A percentile compares a stretch with the other conserved stretches of the same genome.
phyloP scores from a whole-genome alignment of 2,113 vertebrate species.

The Vidua chalybeata region DNA sequence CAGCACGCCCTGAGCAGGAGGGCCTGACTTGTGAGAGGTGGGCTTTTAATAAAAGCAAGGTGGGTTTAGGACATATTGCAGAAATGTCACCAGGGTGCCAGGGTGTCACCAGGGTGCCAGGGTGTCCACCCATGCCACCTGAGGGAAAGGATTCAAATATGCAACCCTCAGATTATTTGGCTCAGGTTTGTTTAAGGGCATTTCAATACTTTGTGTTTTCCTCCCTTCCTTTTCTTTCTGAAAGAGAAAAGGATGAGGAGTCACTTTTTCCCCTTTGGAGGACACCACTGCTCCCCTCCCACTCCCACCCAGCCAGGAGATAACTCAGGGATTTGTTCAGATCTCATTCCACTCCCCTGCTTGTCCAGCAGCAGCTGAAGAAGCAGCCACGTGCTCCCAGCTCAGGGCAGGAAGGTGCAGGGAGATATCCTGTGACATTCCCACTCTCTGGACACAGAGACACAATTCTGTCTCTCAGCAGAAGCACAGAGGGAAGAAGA shows the following conservation, averaged over 20 bases:
- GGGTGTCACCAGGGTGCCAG: neutral
- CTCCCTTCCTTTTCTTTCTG: neutral
- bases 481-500: too few relatives aligned
- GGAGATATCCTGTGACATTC: neutral
- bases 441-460: too few relatives aligned
- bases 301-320: neutral
- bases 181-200: neutral
- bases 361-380: neutral
- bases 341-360: neutral
- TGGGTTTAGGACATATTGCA: neutral
- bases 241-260: neutral
- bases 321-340: neutral
- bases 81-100: neutral
- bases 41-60: neutral
- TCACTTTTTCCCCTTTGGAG: neutral
- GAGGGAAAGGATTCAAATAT: neutral
- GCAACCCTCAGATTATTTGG: neutral
- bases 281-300: neutral
- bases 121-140: neutral
- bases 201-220: neutral
- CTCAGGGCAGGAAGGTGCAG: neutral
- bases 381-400: neutral
- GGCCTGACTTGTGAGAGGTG: too few relatives aligned
- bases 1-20: neutral
- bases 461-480: too few relatives aligned